A percentile compares a stretch with the other conserved stretches of the same genome.
These are phyloP conservation scores for Dynastes tityus DNA, from an alignment of 2,888 invertebrate genomes.

Conservation along the genomic window DNA sequence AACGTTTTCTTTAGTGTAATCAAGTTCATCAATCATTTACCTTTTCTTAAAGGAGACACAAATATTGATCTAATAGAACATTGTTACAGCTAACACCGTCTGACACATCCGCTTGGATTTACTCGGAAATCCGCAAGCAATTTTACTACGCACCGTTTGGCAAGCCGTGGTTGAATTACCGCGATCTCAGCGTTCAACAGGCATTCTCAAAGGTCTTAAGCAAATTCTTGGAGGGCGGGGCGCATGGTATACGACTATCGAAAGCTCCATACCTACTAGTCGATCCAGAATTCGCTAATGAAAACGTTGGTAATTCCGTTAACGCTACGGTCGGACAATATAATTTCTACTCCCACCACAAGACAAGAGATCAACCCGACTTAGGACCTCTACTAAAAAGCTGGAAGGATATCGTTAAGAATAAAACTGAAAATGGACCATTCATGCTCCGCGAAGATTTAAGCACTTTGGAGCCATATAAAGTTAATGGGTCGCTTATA, in stretches of 20 bases:
- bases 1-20: too few relatives aligned
- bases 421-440: constrained; percentile 70
- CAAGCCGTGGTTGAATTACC: constrained; percentile 88
- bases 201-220: constrained; percentile 79
- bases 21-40: too few relatives aligned
- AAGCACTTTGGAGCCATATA: constrained; percentile 64
- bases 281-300: constrained; percentile 73
- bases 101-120: constrained; percentile 81
- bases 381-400: constrained; percentile 75
- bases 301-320: constrained; percentile 66
- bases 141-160: constrained; percentile 87
- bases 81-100: constrained; percentile 52
- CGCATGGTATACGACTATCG: constrained; percentile 85
- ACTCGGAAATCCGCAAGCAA: constrained; percentile 76
- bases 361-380: constrained; percentile 77
- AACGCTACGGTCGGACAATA: constrained; percentile 72
- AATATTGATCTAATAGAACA: too few relatives aligned
- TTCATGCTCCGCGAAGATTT: constrained; percentile 67
- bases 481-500: constrained; percentile 64
- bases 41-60: too few relatives aligned
- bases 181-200: constrained; percentile 77
- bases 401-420: constrained; percentile 78
- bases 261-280: constrained; percentile 80
- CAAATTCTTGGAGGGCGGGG: constrained; percentile 83
- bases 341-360: constrained; percentile 77